Percentiles rank a stretch among this genome's conserved stretches.
Evolutionary conservation across 2,888 invertebrate species (phyloP).

Genomic region (Dryococelus australis): DNA sequence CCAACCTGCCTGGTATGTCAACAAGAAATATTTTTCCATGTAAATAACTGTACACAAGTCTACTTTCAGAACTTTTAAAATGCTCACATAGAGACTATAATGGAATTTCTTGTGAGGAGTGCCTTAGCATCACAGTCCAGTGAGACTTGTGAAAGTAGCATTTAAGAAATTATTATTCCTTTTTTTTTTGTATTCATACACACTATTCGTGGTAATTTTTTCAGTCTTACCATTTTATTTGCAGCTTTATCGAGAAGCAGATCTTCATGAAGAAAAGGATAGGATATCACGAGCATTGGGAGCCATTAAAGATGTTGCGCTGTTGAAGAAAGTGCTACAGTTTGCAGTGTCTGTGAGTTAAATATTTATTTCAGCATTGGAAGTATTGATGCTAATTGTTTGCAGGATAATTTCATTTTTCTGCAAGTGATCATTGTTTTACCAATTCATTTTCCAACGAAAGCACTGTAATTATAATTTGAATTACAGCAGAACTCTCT

Average conservation of each 20-base stretch:
- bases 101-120: too few relatives aligned
- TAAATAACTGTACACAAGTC: too few relatives aligned
- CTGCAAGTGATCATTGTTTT: not conserved
- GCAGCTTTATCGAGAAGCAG: slow-evolving; percentile 78
- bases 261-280: slow-evolving; percentile 93
- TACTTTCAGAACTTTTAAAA: too few relatives aligned
- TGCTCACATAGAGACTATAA: too few relatives aligned
- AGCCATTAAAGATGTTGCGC: slow-evolving; percentile 72
- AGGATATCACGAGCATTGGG: slow-evolving; percentile 87
- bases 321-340: slow-evolving; percentile 77
- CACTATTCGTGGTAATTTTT: too few relatives aligned
- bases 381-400: not conserved
- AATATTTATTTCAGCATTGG: not conserved
- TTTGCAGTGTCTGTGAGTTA: slow-evolving; percentile 81
- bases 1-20: too few relatives aligned
- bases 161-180: too few relatives aligned
- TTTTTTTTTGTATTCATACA: too few relatives aligned
- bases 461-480: not conserved
- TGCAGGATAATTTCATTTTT: not conserved
- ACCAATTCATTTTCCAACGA: too few relatives aligned
- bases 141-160: too few relatives aligned
- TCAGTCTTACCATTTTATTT: slow-evolving; percentile 26
- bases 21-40: too few relatives aligned
- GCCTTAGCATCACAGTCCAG: too few relatives aligned
- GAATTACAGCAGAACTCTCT: not conserved